These are phyloP conservation scores for Hestina assimilis DNA, from an alignment of 1,140 invertebrate genomes.

Conservation along the genomic window DNA sequence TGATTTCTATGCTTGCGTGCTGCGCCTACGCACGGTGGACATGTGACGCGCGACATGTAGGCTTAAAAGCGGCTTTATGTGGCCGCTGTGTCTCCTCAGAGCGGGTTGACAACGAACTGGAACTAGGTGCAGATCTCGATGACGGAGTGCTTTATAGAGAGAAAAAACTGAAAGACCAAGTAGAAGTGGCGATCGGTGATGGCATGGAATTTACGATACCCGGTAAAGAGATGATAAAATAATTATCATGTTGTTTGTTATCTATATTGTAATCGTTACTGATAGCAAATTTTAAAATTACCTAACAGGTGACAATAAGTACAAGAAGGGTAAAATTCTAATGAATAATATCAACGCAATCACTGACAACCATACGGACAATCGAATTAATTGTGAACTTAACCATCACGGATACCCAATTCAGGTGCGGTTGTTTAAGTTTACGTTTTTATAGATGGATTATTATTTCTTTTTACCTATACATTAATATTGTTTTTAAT, in stretches of 20 bases:
- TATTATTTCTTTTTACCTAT: neutral
- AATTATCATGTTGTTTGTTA: too few species aligned
- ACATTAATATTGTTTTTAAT: neutral
- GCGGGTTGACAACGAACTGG: constrained; percentile 80
- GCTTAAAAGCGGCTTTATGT: constrained; percentile 78
- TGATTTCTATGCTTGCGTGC: constrained; percentile 75
- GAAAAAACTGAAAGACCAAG: constrained; percentile 92
- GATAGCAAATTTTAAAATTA: neutral
- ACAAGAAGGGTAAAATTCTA: constrained; percentile 85
- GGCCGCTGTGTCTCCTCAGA: constrained; percentile 83
- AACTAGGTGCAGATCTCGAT: constrained; percentile 85
- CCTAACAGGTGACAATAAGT: constrained; percentile 83
- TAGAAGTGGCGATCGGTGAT: constrained; percentile 93
- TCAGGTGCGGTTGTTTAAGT: constrained; percentile 55
- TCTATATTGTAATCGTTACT: neutral
- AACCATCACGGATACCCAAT: constrained; percentile 83
- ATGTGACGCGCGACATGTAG: constrained; percentile 56
- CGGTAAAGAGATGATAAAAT: constrained; percentile 76
- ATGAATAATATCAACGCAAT: constrained; percentile 86
- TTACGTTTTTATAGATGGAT: neutral
- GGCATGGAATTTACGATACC: constrained; percentile 95
- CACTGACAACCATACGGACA: constrained; percentile 85
- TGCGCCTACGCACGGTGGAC: constrained; percentile 55
- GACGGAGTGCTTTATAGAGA: constrained; percentile 91
- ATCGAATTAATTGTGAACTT: constrained; percentile 85